These are phyloP conservation scores for Galago senegalensis DNA, from an alignment of 2,797 vertebrate species.

Conservation along the genomic window DNA sequence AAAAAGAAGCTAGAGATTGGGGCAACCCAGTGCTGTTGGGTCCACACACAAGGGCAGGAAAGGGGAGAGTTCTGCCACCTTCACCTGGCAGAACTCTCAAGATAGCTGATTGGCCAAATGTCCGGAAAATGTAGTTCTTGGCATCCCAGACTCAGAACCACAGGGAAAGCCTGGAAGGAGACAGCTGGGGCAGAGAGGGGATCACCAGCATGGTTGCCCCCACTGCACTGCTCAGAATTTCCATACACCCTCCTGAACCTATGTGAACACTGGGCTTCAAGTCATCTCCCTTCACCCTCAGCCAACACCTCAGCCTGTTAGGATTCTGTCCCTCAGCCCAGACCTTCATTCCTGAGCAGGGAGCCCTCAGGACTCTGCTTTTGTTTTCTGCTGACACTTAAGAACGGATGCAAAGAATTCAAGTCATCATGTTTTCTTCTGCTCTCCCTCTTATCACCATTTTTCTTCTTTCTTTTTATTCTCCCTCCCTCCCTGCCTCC, in stretches of 20 bases:
- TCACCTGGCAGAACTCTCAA: background rate
- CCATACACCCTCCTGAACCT: accelerated
- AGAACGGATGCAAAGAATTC: accelerated
- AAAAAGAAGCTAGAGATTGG: background rate
- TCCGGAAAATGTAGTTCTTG: background rate
- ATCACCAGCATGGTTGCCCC: accelerated
- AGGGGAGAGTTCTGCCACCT: background rate
- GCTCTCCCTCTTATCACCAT: background rate
- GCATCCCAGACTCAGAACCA: accelerated
- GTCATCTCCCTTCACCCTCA: background rate
- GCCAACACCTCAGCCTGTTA: background rate
- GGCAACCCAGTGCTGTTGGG: no score
- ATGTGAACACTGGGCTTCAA: background rate
- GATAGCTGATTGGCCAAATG: background rate
- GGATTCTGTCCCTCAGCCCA: background rate
- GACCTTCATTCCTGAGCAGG: background rate
- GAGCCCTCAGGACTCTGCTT: no score
- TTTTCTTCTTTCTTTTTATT: background rate
- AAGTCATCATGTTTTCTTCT: background rate
- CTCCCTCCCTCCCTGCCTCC: no score
- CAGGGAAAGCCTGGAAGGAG: background rate
- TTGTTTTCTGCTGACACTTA: background rate
- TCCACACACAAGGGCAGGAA: background rate
- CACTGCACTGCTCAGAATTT: no score
- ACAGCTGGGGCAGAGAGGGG: background rate